Conservation (phyloP, 2,888 invertebrate genomes). For the Eupithecia pulchellata region DNA sequence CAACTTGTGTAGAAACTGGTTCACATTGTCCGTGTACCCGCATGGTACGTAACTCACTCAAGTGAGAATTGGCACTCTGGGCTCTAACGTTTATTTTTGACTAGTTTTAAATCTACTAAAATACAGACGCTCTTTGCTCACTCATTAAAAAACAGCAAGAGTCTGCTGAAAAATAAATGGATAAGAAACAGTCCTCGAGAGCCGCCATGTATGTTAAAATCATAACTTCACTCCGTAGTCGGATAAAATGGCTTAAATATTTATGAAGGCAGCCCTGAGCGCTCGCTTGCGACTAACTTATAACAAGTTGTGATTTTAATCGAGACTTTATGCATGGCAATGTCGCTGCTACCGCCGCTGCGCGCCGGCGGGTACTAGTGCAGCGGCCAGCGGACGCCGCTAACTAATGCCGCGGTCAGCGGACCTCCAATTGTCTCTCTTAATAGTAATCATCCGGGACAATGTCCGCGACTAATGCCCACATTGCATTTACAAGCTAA, state of each 20-base stretch:
- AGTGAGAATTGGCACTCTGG: neutral
- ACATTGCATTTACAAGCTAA: constrained; percentile 40
- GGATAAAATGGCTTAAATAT: constrained; percentile 31
- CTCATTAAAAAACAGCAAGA: constrained; percentile 2
- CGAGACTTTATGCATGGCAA: constrained; percentile 38
- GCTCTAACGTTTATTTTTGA: constrained; percentile 15
- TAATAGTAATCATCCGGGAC: constrained; percentile 13
- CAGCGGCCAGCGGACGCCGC: neutral
- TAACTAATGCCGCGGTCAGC: neutral
- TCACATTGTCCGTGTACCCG: neutral
- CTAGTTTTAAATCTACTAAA: neutral
- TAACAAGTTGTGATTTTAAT: constrained; percentile 41
- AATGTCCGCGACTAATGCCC: constrained; percentile 6
- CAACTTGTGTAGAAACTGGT: neutral
- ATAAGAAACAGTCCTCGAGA: neutral
- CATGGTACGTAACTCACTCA: neutral
- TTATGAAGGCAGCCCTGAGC: constrained; percentile 25
- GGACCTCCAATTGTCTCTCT: neutral
- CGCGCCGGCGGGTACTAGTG: neutral
- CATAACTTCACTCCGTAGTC: constrained; percentile 14
- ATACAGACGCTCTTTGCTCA: neutral
- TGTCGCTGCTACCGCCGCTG: neutral
- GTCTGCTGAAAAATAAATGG: neutral
- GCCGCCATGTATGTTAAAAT: constrained; percentile 18
- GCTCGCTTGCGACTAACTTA: constrained; percentile 22